Evolutionary conservation across 2,888 invertebrate genomes (phyloP).

Genomic region (Caenorhabditis uteleia): DNA sequence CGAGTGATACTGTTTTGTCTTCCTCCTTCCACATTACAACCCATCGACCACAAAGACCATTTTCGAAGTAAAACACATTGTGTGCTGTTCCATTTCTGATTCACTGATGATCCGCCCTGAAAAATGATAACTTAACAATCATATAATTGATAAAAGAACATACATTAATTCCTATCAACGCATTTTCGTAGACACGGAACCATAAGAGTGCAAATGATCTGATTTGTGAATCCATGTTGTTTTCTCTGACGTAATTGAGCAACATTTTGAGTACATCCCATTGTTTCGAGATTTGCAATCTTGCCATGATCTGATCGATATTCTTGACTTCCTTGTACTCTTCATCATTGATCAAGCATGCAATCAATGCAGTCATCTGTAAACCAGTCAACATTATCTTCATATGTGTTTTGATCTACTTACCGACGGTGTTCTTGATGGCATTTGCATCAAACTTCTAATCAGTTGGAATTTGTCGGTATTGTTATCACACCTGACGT

Average conservation of each 20-base stretch:
- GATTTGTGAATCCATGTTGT: conserved; percentile 18
- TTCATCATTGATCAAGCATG: conserved; percentile 32
- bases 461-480: conserved; percentile 20
- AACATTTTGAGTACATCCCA: conserved; percentile 19
- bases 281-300: conserved; percentile 28
- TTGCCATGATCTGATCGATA: conserved; percentile 31
- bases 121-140: neutral
- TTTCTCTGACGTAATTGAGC: conserved; percentile 14
- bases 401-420: neutral
- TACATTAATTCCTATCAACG: conserved; percentile 18
- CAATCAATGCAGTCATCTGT: conserved; percentile 23
- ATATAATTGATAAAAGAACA: neutral
- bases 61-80: conserved; percentile 30
- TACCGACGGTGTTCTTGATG: conserved; percentile 15
- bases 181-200: conserved; percentile 37
- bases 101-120: neutral
- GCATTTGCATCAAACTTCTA: conserved; percentile 22
- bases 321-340: conserved; percentile 22
- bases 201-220: conserved; percentile 27
- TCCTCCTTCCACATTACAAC: conserved; percentile 29
- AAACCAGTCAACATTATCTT: neutral
- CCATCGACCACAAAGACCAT: conserved; percentile 34
- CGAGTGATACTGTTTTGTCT: conserved; percentile 15
- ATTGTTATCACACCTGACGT: conserved; percentile 9
- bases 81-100: conserved; percentile 20